phyloP scores from a whole-genome alignment of 53 echinoderm and acorn worm genomes.

The Echinometra lucunter region DNA sequence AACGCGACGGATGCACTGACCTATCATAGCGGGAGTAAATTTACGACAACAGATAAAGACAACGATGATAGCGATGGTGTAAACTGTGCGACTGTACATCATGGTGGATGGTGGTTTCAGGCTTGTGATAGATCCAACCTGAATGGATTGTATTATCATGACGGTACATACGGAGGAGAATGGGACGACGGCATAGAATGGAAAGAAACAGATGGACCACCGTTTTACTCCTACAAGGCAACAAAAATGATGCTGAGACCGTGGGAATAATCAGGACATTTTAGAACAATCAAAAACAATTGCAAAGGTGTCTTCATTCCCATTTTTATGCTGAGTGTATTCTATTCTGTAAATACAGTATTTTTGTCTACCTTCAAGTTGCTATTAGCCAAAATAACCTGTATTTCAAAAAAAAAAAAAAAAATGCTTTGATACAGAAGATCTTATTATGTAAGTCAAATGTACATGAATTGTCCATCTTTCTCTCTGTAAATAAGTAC shows the following conservation, averaged over 20 bases:
- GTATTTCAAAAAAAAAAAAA: constrained; percentile 5
- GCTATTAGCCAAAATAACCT: constrained; percentile 63
- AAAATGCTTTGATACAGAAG: background rate
- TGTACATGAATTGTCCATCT: background rate
- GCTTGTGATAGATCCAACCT: constrained; percentile 92
- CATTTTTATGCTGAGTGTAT: constrained; percentile 59
- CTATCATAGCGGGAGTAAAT: constrained; percentile 87
- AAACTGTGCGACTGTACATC: constrained; percentile 91
- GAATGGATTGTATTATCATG: constrained; percentile 92
- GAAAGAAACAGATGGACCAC: constrained; percentile 89
- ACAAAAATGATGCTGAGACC: constrained; percentile 96
- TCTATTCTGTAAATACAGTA: constrained; percentile 65
- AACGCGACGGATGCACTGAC: constrained; percentile 89
- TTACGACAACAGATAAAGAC: constrained; percentile 92
- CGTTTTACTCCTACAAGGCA: constrained; percentile 88
- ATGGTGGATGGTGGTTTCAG: constrained; percentile 99
- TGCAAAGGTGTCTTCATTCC: constrained; percentile 42
- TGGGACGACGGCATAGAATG: constrained; percentile 98
- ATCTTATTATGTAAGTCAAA: constrained; percentile 30
- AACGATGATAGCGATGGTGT: constrained; percentile 85
- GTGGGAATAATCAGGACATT: constrained; percentile 70
- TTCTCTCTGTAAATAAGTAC: background rate
- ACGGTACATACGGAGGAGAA: constrained; percentile 78
- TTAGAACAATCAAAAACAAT: constrained; percentile 13
- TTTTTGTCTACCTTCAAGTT: constrained; percentile 66